phyloP scores from a whole-genome alignment of 2,888 invertebrate species.

The Agriopis leucophaearia region DNA sequence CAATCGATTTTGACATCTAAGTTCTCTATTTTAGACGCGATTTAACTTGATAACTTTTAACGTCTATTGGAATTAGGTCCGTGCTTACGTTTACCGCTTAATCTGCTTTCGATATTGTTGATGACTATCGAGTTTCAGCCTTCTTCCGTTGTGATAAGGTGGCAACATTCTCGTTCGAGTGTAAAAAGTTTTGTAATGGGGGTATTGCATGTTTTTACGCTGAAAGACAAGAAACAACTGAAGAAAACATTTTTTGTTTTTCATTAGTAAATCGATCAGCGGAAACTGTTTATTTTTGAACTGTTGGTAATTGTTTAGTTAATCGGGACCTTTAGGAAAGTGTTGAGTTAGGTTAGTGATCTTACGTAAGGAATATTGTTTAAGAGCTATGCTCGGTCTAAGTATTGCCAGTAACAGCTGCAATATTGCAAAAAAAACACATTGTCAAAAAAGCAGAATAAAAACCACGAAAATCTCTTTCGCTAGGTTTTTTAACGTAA shows the following conservation, averaged over 20 bases:
- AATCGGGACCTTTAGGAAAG: constrained; percentile 20
- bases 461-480: neutral
- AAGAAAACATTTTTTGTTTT: constrained; percentile 64
- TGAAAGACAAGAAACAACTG: constrained; percentile 78
- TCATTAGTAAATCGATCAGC: constrained; percentile 67
- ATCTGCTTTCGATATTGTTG: constrained; percentile 20
- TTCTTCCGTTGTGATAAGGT: constrained; percentile 19
- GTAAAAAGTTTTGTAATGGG: constrained; percentile 40
- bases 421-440: too few relatives aligned
- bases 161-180: neutral
- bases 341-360: constrained; percentile 31
- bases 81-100: constrained; percentile 16
- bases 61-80: constrained; percentile 26
- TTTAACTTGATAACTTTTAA: neutral
- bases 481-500: neutral
- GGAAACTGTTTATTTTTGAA: constrained; percentile 46
- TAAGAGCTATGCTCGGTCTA: too few relatives aligned
- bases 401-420: too few relatives aligned
- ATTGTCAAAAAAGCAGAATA: neutral
- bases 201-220: constrained; percentile 65
- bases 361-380: neutral
- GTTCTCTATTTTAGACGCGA: constrained; percentile 43
- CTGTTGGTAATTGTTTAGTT: constrained; percentile 15
- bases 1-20: constrained; percentile 52
- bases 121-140: constrained; percentile 20